Evolutionary conservation across 2,113 vertebrate genomes (phyloP).

Genomic region (Grus americana): DNA sequence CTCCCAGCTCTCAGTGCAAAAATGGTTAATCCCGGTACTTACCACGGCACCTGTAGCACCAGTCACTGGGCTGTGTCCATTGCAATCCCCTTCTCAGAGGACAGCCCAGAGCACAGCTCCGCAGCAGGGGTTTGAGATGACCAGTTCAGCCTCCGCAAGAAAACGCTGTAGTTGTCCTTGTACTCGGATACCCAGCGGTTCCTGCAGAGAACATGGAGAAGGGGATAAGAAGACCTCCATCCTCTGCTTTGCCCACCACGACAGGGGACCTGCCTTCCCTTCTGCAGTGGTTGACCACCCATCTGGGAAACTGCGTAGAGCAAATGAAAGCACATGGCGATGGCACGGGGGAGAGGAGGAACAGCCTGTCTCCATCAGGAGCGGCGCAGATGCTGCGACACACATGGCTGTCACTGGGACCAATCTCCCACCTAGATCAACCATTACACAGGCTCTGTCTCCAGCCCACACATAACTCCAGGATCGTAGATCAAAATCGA

Average conservation of each 20-base stretch:
- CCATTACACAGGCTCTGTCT: not conserved
- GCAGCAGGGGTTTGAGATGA: not conserved
- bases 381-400: fast-evolving
- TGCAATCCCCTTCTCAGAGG: not conserved
- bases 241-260: not conserved
- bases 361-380: not conserved
- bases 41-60: not conserved
- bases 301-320: fast-evolving
- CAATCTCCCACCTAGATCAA: not conserved
- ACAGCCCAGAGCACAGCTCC: not conserved
- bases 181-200: slow-evolving; percentile 43
- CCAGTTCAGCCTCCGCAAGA: not conserved
- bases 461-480: not conserved
- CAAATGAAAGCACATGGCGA: fast-evolving
- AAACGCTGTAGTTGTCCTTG: slow-evolving; percentile 37
- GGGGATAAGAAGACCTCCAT: not conserved
- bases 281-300: fast-evolving
- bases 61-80: not conserved
- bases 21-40: not conserved
- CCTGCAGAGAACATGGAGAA: not conserved
- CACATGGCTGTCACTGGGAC: not conserved
- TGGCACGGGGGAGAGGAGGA: not conserved
- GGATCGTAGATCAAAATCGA: not conserved
- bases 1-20: not conserved
- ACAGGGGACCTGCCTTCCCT: not conserved